phyloP scores from a whole-genome alignment of 2,888 invertebrate genomes.

The Rhabditoides inermis region DNA sequence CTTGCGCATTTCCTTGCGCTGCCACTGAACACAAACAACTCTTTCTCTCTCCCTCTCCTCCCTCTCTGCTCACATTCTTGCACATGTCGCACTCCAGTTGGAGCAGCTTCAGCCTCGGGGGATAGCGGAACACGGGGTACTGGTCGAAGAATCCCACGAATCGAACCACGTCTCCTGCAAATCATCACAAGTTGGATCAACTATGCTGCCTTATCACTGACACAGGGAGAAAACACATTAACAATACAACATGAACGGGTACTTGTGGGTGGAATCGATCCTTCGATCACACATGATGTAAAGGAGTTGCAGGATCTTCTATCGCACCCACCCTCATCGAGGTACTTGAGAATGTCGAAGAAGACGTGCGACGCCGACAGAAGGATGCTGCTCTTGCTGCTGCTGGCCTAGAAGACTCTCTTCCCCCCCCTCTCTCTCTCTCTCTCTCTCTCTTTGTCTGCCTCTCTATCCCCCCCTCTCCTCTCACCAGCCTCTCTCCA shows the following conservation, averaged over 20 bases:
- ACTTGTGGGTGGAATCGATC: no score
- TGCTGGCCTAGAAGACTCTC: conserved; percentile 15
- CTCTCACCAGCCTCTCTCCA: conserved; percentile 26
- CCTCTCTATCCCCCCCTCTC: not conserved
- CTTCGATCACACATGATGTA: no score
- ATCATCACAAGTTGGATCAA: not conserved
- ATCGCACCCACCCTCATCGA: conserved; percentile 30
- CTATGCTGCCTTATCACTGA: no score
- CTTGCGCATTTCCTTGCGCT: not conserved
- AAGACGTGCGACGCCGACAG: conserved; percentile 35
- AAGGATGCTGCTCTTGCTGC: conserved; percentile 34
- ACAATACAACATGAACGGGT: no score
- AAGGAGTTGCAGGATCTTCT: no score
- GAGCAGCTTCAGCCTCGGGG: conserved; percentile 36
- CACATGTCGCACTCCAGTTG: conserved; percentile 42
- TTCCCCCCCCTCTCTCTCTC: no score
- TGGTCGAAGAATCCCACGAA: conserved; percentile 44
- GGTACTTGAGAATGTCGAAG: conserved; percentile 23
- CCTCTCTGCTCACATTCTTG: conserved; percentile 37
- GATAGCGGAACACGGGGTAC: conserved; percentile 45
- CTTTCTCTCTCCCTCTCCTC: conserved; percentile 3
- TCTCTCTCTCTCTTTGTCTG: no score
- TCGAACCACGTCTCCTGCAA: conserved; percentile 38
- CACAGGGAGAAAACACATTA: no score
- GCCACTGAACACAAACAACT: not conserved